Conservation (phyloP, 2,797 vertebrate species). For the Sebastes kiyomatsui region DNA sequence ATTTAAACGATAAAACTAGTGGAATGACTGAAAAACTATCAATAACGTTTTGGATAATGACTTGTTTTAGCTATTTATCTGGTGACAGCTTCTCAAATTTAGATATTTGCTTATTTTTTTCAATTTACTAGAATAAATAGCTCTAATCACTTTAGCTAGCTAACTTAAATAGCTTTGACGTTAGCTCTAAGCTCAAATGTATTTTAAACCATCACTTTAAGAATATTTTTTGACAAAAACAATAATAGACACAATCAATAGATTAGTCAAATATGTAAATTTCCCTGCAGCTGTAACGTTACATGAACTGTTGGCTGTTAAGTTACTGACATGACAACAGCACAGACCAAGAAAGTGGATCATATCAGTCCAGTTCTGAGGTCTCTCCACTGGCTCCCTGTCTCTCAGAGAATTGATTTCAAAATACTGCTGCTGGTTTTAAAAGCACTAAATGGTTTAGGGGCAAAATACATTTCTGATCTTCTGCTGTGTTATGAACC, state of each 20-base stretch:
- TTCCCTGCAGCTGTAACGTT: no score
- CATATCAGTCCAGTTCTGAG: no score
- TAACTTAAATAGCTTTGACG: not conserved
- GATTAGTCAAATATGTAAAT: not conserved
- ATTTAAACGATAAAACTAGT: not conserved
- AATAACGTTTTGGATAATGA: not conserved
- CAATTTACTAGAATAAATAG: not conserved
- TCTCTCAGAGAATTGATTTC: no score
- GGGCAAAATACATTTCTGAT: no score
- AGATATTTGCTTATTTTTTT: not conserved
- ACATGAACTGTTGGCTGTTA: not conserved
- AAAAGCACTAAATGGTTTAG: no score
- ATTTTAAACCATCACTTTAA: no score
- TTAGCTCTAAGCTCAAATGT: not conserved
- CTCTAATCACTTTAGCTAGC: not conserved
- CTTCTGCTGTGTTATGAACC: no score
- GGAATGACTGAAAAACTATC: not conserved
- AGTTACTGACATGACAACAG: no score
- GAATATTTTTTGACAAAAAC: not conserved
- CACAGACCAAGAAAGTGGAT: no score
- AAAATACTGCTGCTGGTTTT: no score
- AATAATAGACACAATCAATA: not conserved
- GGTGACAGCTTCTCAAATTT: not conserved
- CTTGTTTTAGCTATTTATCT: not conserved
- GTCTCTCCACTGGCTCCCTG: no score